phyloP scores from a whole-genome alignment of 2,888 invertebrate genomes.

The Tolmerus cingulatus region DNA sequence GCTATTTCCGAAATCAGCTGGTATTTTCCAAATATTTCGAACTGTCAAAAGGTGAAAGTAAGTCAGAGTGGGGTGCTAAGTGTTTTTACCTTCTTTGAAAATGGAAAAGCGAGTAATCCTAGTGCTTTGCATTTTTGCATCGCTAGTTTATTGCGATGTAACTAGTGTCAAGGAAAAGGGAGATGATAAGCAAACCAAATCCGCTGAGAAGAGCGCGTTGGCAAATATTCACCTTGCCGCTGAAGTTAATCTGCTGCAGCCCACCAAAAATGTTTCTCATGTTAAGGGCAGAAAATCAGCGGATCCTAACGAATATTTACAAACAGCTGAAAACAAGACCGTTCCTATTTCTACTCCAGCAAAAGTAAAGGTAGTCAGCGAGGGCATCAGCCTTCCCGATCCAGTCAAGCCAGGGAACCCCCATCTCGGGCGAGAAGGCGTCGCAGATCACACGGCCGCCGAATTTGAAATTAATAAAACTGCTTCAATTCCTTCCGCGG shows the following conservation, averaged over 20 bases:
- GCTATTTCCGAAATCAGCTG: background rate
- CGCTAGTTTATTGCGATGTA: background rate
- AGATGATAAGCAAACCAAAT: background rate
- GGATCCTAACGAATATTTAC: background rate
- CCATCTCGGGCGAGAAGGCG: conserved; percentile 5
- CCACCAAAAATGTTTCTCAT: background rate
- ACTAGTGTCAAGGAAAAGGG: background rate
- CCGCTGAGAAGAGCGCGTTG: background rate
- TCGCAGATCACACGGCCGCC: background rate
- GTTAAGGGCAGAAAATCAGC: conserved; percentile 7
- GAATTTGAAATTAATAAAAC: background rate
- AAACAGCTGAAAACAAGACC: background rate
- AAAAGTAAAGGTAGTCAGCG: background rate
- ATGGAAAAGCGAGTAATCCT: background rate
- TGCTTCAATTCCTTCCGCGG: background rate
- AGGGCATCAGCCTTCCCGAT: background rate
- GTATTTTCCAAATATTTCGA: background rate
- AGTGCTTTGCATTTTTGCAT: background rate
- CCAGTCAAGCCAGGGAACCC: background rate
- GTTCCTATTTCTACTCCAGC: background rate
- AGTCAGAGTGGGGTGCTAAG: background rate
- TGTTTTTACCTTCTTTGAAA: background rate
- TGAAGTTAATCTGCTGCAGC: background rate
- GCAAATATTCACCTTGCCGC: background rate
- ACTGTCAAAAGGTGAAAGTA: conserved; percentile 7